Evolutionary conservation across 2,888 invertebrate species (phyloP), one percentile per base, ranked within the genome.

Genomic region (Boloria selene): DNA sequence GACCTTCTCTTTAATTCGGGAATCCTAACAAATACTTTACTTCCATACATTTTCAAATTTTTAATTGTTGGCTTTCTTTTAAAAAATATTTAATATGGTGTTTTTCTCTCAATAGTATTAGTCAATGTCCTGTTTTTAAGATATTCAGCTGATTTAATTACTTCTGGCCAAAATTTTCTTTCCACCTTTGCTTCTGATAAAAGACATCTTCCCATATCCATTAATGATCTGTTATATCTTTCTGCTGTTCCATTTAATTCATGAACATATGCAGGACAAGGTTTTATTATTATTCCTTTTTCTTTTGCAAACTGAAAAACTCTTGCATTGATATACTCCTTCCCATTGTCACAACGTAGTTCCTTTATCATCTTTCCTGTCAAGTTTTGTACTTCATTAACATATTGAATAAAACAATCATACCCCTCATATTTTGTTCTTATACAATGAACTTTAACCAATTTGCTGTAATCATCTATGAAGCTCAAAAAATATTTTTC

Each of bases 41-140:
- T n/a, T n/a, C n/a, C n/a, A n/a, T n/a, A n/a, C n/a, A n/a, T n/a
- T n/a, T n/a, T n/a, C n/a, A n/a, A n/a, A 71, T 75, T 7, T 5
- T 72, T 17, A 13, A 73, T 66, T 26, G 61, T 61, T 49, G 75
- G 74, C 61, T 77, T 76, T 5, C 10, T 70, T 44, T 26, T 42
- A n/a, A 73, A 73, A 67, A 73, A 73, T 68, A 73, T 72, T 56
- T 78, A 55, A 56, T 51, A 56, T 0, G 65, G 61, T 5, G 31
- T 54, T 42, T 53, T 61, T 16, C 51, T 47, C 16, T 61, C 56
- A 16, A 61, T 54, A 26, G 67, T 42, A n/a, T n/a, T n/a, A n/a
- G n/a, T n/a, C 44, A 68, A 52, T n/a, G 64, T 68, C 64, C 67
- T 61, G 16, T 69, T 71, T 51, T 67, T 65, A 55, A 67, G 58